These are phyloP conservation scores for Merops nubicus DNA, from an alignment of 2,113 vertebrate species.

Conservation along the genomic window DNA sequence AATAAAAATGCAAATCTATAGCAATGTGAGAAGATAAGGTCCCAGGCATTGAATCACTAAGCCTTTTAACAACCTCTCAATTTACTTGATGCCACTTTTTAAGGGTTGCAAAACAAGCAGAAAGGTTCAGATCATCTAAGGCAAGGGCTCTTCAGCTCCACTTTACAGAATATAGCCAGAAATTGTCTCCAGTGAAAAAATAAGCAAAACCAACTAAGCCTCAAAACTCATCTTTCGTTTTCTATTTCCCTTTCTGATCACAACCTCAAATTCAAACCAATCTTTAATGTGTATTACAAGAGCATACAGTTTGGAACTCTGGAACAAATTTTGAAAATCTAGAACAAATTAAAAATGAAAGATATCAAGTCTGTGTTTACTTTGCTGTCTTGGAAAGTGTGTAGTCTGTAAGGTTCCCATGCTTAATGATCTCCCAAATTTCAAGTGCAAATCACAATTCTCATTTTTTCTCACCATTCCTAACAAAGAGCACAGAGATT, in stretches of 20 bases:
- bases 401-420: not conserved
- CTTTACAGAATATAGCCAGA: not conserved
- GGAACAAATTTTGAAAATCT: constrained; percentile 3
- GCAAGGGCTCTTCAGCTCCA: not conserved
- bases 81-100: not conserved
- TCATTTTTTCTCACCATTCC: not conserved
- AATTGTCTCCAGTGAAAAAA: not conserved
- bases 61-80: not conserved
- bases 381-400: not conserved
- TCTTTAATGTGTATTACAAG: not conserved
- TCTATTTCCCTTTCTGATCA: not conserved
- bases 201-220: not conserved
- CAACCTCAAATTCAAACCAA: not conserved
- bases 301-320: not conserved
- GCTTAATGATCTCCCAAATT: not conserved
- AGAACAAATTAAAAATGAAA: no score
- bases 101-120: not conserved
- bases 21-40: not conserved
- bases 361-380: not conserved
- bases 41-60: not conserved
- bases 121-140: not conserved
- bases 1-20: not conserved
- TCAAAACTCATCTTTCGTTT: not conserved
- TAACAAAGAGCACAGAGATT: not conserved
- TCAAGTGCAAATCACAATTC: not conserved